Evolutionary conservation across 2,888 invertebrate genomes (phyloP), one percentile per base, ranked within the genome.

Genomic region (Ephialtes manifestator): DNA sequence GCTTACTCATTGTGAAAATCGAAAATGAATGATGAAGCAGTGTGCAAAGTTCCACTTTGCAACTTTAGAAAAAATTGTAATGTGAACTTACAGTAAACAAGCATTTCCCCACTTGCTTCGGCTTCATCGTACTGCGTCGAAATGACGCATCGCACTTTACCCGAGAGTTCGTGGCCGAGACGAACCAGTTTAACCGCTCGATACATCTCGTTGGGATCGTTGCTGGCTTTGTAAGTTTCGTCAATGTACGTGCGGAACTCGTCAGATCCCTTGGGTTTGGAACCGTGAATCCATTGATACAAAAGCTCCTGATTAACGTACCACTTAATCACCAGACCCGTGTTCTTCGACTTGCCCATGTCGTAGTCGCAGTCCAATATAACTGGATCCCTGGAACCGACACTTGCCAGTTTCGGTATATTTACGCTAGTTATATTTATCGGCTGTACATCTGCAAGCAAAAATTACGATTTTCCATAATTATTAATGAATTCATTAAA

Each of bases 271-370:
- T 96, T 96, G 0, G 97, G 97, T 87, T 95, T 95, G 86, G 95
- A 95, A 3, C 96, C 96, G 1, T 96, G 96, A 84, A 97, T 97
- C 97, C 97, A 97, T 92, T 97, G 97, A 93, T 97, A 97, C n/a
- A 97, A 96, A 0, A 96, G 95, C 70, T 96, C 95, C 0, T 95
- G 95, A 85, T 95, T 95, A 90, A 96, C 96, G 93, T 96, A 97
- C 97, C 97, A 97, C 93, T 97, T 97, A 10, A 97, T 96, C 3
- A 97, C 97, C 24, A 97, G 94, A 0, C 96, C 96, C 0, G 95
- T 95, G 87, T 96, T 93, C 70, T 92, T 89, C 88, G 92, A 86
- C 92, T 96, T 89, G 96, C 96, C 63, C 95, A 95, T 15, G 95
- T 95, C 94, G 88, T 96, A 97, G 90, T 97, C 96, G 90, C 97